Evolutionary conservation across 2,888 invertebrate genomes (phyloP), one percentile per base, ranked within the genome.

Genomic region (Sinhomidia bicolor): DNA sequence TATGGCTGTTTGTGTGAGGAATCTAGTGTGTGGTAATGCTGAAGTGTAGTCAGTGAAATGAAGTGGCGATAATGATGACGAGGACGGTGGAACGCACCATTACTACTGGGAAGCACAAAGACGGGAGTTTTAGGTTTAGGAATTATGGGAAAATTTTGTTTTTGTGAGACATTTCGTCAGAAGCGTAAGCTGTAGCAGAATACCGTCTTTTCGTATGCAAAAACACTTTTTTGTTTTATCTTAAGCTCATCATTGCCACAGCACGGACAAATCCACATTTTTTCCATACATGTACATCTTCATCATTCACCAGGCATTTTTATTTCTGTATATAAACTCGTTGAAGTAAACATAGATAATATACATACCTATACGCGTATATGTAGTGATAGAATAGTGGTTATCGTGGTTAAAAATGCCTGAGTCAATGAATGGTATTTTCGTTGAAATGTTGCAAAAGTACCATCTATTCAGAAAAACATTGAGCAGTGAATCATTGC

Each of bases 61-160:
- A 65, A 57, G n/a, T n/a, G n/a, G n/a, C n/a, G n/a, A n/a, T n/a
- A n/a, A n/a, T n/a, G n/a, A 36, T 65, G 74, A 47, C 10, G 44
- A 47, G 44, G 74, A 44, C 17, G 20, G 9, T 41, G 44, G 9
- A 71, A 36, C n/a, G 32, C 51, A 51, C 44, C 1, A 47, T 10
- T 26, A 29, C 29, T 29, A 4, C 26, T 51, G 65, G 3, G 26
- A 62, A 29, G 29, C 54, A 76, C 76, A 12, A 51, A 36, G 17
- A 44, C 71, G 17, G 36, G 29, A 51, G 14, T 76, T 76, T 76
- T 26, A 23, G 29, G 6, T 51, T 51, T 14, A 7, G 23, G 54
- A 76, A 76, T 76, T 7, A 76, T 76, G 76, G 76, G 76, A 76
- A 76, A 76, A 76, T 76, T 76, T 54, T 76, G 26, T 26, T 51